A percentile compares a stretch with the other conserved stretches of the same genome.
phyloP scores from a whole-genome alignment of 2,797 vertebrate species.

The Petrocephalus schoutedeni region DNA sequence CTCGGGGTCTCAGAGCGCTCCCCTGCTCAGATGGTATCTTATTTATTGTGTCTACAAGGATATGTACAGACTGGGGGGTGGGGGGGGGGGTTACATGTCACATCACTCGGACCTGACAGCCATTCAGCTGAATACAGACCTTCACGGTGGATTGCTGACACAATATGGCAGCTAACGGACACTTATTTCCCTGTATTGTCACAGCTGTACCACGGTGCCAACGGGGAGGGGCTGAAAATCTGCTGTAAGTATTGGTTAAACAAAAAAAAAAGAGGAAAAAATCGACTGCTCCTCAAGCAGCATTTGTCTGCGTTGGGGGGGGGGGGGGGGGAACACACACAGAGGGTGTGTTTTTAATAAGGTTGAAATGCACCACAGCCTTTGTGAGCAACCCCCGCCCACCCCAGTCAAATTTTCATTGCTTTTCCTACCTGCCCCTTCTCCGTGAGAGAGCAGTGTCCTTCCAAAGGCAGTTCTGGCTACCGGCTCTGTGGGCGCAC shows the following conservation, averaged over 20 bases:
- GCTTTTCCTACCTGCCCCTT: slow-evolving; percentile 40
- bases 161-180: slow-evolving; percentile 35
- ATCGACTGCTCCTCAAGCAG: slow-evolving; percentile 40
- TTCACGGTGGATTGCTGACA: not conserved
- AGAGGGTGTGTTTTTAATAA: slow-evolving; percentile 54
- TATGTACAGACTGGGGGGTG: not conserved
- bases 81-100: not conserved
- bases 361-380: slow-evolving; percentile 47
- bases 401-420: slow-evolving; percentile 65
- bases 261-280: slow-evolving; percentile 47
- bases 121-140: not conserved
- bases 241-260: slow-evolving; percentile 25
- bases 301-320: not conserved
- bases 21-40: not conserved
- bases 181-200: slow-evolving; percentile 41
- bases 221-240: slow-evolving; percentile 25
- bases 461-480: not conserved
- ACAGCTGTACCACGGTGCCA: slow-evolving; percentile 32
- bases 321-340: slow-evolving; percentile 32
- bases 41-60: not conserved
- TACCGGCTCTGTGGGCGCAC: not conserved
- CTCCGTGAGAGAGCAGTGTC: not conserved
- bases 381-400: slow-evolving; percentile 47
- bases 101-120: not conserved
- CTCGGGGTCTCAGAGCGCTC: not conserved